Evolutionary conservation across 2,888 invertebrate species (phyloP), one percentile per base, ranked within the genome.

Genomic region (Plebejus argus): DNA sequence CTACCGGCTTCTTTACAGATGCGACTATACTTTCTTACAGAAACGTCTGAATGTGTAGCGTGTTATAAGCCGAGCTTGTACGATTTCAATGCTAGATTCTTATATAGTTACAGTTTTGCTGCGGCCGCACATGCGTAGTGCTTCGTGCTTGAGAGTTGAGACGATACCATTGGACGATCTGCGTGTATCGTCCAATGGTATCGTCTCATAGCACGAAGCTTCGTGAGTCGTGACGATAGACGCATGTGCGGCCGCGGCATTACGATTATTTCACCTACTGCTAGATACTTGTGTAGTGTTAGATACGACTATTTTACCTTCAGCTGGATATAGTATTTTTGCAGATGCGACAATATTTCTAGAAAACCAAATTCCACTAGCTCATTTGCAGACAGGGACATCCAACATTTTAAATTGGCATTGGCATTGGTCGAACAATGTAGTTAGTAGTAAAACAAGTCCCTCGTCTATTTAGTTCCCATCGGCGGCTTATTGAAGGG

Each of bases 401-500:
- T 72, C 49, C 23, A 72, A 77, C 56, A 56, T 72, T 71, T 77
- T 77, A 72, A 71, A 77, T 77, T 56, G 71, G 71, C 72, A 89
- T n/a, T n/a, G n/a, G n/a, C n/a, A n/a, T n/a, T 75, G 66, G 70
- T 53, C n/a, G 66, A 66, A 74, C 72, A 75, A 75, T 56, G 77
- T 58, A 56, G 70, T 77, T 58, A 76, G 76, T 78, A 70, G 77
- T 72, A 89, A 91, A 89, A 85, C 82, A 83, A 86, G 84, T 85
- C 86, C 86, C 74, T 74, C 74, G 45, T 53, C 89, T 89, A 90
- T 91, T 91, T 90, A 89, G 90, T 88, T 85, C 88, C 87, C 88
- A 88, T 90, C 89, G 87, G 86, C 87, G 84, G 89, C 87, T 87
- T 88, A 88, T 88, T 89, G 88, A 90, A 91, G 90, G 90, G 89